Percentiles rank a stretch among this genome's conserved stretches.
These are phyloP conservation scores for Propithecus coquereli DNA, from an alignment of 2,113 vertebrate species.

Conservation along the genomic window DNA sequence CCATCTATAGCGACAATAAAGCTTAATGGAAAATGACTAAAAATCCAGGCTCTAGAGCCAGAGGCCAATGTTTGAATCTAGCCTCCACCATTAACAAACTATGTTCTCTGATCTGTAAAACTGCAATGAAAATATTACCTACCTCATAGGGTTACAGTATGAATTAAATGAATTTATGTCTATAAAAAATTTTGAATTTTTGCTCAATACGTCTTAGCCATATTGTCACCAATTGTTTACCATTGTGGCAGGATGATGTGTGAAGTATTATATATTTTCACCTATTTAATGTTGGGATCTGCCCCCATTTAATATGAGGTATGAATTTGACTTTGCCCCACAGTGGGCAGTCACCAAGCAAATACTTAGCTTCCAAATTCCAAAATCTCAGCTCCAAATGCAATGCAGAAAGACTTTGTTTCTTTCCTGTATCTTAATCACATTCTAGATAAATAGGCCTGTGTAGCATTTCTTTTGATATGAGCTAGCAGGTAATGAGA, in stretches of 20 bases:
- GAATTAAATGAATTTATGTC: not conserved
- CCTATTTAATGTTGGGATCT: not conserved
- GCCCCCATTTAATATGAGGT: not conserved
- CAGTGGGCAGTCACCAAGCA: not conserved
- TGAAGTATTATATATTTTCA: not conserved
- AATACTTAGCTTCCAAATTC: not conserved
- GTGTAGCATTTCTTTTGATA: not conserved
- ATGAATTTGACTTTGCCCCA: not conserved
- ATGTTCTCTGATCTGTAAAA: not conserved
- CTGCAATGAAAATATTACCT: not conserved
- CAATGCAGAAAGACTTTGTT: not conserved
- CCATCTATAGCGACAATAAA: not conserved
- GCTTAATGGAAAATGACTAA: not conserved
- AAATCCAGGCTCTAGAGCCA: fast-evolving
- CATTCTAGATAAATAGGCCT: not conserved
- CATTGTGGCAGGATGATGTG: not conserved
- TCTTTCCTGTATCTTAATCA: not conserved
- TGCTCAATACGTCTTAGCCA: not conserved
- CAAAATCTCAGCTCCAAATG: not conserved
- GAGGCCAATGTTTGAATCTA: not conserved
- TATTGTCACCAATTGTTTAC: not conserved
- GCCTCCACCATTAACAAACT: not conserved
- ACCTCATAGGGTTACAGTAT: not conserved
- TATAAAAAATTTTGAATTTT: not conserved
- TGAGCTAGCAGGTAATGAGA: not conserved